Base-by-base conservation (phyloP, 92 coral and sea anemone genomes). In the Zoanthus solanderi region DNA sequence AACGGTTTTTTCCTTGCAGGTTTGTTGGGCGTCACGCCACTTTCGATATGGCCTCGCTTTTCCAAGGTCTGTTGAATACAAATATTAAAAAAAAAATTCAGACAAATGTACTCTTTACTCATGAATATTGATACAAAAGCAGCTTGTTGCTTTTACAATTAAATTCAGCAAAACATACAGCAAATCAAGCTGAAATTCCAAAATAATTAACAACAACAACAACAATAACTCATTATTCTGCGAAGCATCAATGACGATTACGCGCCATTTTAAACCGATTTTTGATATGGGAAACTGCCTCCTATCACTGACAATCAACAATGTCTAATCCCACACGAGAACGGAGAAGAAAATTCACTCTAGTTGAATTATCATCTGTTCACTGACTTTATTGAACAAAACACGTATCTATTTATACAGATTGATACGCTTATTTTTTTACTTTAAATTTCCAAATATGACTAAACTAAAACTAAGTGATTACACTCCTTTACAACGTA, bases 11-110 rank as follows among this genome's bases (percentile, higher is more conserved):
- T 32, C 52, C n/a, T 72, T 37, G 76, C 66, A 58, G 76, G 76
- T 72, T 72, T 72, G 50, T 72, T 34, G 44, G 76, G 76, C 44
- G 76, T 34, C 48, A 17, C 18, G 44, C 76, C 76, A 72, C 50
- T 32, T 72, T 72, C 76, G 18, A 72, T 45, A 37, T 72, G 76
- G n/a, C 23, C n/a, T 32, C 28, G 52, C 76, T 72, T 72, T 37
- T 58, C 66, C 66, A 18, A 58, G 66, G 66, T 58, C 66, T 58
- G 66, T 58, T 58, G 66, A 58, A 58, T 58, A 58, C 66, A 13
- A 58, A 58, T 58, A 58, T 58, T 58, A 58, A 58, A 58, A 58
- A 58, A 58, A 58, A 58, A 17, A 50, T 4, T 58, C 66, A 58
- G 66, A 58, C 17, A 58, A 58, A 58, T 10, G 66, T 58, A 58